These are phyloP conservation scores for Dufourea novaeangliae DNA, from an alignment of 1,140 invertebrate genomes.

Conservation along the genomic window DNA sequence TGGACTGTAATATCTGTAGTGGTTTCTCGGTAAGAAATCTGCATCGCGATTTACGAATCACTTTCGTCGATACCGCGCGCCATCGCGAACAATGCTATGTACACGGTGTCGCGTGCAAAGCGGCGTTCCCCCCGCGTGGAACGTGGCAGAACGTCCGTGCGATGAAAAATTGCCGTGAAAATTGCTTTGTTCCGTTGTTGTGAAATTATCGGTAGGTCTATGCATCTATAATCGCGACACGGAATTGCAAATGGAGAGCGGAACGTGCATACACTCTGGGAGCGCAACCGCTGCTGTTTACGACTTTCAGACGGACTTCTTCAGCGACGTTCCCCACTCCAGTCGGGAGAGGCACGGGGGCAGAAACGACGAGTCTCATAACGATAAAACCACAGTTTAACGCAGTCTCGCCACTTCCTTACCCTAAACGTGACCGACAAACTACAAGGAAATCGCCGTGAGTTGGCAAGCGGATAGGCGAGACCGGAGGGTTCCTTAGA, in stretches of 20 bases:
- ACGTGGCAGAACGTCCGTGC: background rate
- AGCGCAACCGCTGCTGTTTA: background rate
- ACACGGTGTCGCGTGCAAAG: background rate
- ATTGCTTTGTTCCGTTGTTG: background rate
- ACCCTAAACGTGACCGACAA: background rate
- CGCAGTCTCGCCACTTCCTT: background rate
- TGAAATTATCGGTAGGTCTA: background rate
- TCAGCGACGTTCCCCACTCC: background rate
- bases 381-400: constrained; percentile 24
- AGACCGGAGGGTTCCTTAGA: background rate
- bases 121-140: no score
- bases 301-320: constrained; percentile 10
- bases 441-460: background rate
- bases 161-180: background rate
- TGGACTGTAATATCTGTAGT: no score
- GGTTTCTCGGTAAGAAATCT: no score
- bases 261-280: background rate
- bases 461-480: background rate
- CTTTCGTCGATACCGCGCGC: no score
- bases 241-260: background rate
- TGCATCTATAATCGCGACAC: background rate
- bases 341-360: background rate
- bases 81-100: no score
- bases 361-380: background rate
- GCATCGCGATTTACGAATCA: no score